phyloP scores from a whole-genome alignment of 1,140 invertebrate species.

The Drosophila sp. region DNA sequence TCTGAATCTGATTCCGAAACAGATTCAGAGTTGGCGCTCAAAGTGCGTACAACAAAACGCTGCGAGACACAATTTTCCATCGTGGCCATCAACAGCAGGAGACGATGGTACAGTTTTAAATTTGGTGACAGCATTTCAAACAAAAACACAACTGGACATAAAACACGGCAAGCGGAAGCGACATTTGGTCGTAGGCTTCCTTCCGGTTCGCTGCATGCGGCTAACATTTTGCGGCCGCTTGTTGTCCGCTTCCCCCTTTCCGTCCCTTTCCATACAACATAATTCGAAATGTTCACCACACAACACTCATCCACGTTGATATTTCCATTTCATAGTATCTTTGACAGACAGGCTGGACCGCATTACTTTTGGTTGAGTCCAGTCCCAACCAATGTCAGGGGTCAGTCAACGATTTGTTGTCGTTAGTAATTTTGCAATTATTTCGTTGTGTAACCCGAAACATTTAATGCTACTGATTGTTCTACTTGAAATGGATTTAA shows the following conservation, averaged over 20 bases:
- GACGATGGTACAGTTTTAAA: slow-evolving; percentile 27
- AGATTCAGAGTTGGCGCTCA: slow-evolving; percentile 16
- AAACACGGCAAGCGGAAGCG: slow-evolving; percentile 60
- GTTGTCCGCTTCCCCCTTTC: slow-evolving; percentile 4
- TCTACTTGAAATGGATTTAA: neutral
- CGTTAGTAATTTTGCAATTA: slow-evolving; percentile 33
- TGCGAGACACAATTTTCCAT: slow-evolving; percentile 40
- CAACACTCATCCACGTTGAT: slow-evolving; percentile 48
- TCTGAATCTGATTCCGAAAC: neutral
- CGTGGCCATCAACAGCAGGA: slow-evolving; percentile 40
- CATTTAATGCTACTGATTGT: slow-evolving; percentile 15
- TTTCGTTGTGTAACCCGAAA: slow-evolving; percentile 41
- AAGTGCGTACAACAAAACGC: slow-evolving; percentile 55
- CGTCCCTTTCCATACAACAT: slow-evolving; percentile 22
- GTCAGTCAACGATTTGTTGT: slow-evolving; percentile 13
- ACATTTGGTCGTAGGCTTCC: slow-evolving; percentile 69
- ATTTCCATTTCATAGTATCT: slow-evolving; percentile 58
- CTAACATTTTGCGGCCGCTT: slow-evolving; percentile 67
- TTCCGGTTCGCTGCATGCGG: slow-evolving; percentile 72
- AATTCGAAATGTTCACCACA: slow-evolving; percentile 59
- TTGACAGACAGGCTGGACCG: slow-evolving; percentile 36
- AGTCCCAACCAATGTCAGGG: slow-evolving; percentile 11
- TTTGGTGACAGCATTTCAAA: slow-evolving; percentile 40
- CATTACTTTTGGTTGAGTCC: slow-evolving; percentile 23
- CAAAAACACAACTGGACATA: slow-evolving; percentile 59